phyloP scores from a whole-genome alignment of 2,888 invertebrate genomes.

The Pollenia amentaria region DNA sequence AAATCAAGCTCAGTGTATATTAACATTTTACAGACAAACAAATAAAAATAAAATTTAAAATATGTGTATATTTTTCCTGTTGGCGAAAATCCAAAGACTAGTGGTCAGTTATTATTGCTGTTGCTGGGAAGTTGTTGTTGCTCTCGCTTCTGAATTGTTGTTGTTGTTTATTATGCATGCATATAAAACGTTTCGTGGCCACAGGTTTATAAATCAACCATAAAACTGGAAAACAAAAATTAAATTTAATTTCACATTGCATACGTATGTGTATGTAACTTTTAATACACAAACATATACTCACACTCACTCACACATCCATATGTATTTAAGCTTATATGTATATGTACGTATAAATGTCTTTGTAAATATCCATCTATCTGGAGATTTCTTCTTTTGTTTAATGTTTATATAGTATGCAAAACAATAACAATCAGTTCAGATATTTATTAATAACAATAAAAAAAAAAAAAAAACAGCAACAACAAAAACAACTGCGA shows the following conservation, averaged over 20 bases:
- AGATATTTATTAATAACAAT: slow-evolving; percentile 6
- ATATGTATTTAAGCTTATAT: background rate
- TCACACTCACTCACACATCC: too few relatives aligned
- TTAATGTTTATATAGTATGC: slow-evolving; percentile 31
- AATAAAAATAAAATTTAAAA: slow-evolving; percentile 41
- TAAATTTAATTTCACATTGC: slow-evolving; percentile 56
- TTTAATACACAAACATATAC: too few relatives aligned
- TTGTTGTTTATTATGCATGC: slow-evolving; percentile 67
- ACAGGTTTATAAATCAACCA: slow-evolving; percentile 73
- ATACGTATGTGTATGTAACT: background rate
- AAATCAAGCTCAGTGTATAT: slow-evolving; percentile 58
- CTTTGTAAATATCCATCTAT: background rate
- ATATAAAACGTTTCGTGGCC: slow-evolving; percentile 73
- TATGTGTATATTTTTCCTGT: slow-evolving; percentile 5
- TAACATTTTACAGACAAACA: slow-evolving; percentile 57
- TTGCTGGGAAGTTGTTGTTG: slow-evolving; percentile 1
- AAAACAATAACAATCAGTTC: slow-evolving; percentile 44
- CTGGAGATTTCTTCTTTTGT: slow-evolving; percentile 25
- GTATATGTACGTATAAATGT: background rate
- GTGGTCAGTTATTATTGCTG: slow-evolving; percentile 15
- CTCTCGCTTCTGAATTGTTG: background rate
- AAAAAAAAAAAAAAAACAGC: background rate
- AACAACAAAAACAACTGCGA: background rate
- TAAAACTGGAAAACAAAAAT: slow-evolving; percentile 70
- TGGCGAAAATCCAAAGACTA: slow-evolving; percentile 30